These are phyloP conservation scores for Octomys mimax DNA, from an alignment of 2,797 vertebrate species.

Conservation along the genomic window DNA sequence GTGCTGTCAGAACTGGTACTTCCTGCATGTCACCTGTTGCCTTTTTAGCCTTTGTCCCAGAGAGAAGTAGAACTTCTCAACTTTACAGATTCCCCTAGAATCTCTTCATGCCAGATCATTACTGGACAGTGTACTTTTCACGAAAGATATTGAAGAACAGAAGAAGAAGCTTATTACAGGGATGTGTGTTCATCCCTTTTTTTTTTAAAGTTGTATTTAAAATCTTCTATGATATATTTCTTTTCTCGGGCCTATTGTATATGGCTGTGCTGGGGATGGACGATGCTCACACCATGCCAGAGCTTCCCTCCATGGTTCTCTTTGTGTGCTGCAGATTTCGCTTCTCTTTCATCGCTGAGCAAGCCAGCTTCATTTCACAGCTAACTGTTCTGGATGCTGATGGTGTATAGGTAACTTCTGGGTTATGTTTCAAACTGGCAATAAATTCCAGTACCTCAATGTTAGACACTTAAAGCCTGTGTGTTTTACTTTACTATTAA, in stretches of 20 bases:
- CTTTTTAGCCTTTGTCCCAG: not conserved
- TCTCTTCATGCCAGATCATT: not conserved
- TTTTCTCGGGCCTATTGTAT: not conserved
- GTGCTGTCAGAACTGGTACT: not conserved
- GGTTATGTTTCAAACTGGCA: not conserved
- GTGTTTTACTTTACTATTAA: not conserved
- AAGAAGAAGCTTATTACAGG: not conserved
- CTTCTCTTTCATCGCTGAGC: not conserved
- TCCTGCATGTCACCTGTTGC: not conserved
- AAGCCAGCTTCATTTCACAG: not conserved
- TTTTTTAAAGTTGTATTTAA: not conserved
- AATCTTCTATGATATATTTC: not conserved
- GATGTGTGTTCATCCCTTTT: not conserved
- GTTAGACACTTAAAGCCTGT: not conserved
- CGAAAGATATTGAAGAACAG: constrained; percentile 18
- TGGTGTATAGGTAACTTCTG: not conserved
- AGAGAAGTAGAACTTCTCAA: not conserved
- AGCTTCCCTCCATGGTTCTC: not conserved
- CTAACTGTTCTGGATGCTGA: not conserved
- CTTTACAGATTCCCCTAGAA: not conserved
- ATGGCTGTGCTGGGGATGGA: not conserved
- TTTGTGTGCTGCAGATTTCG: too few species aligned
- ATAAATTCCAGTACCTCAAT: not conserved
- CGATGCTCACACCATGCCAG: not conserved
- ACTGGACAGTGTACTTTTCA: not conserved